Base-by-base conservation (phyloP, 2,888 invertebrate genomes). In the Caenorhabditis sp. region DNA sequence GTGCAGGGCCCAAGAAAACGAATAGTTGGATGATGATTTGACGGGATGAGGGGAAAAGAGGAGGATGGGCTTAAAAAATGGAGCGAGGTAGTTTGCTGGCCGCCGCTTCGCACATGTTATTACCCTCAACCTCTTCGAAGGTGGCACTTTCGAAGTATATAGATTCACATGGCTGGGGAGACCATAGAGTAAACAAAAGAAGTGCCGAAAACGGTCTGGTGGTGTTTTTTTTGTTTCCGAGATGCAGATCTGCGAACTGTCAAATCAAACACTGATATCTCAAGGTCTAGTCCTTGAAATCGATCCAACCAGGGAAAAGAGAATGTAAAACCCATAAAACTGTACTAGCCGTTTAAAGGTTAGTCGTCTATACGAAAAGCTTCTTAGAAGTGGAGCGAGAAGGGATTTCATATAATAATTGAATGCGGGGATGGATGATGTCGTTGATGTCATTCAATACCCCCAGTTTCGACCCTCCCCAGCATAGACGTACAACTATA, bases 121-220 rank as follows among this genome's bases (percentile, higher is more conserved):
- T 68, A 68, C 54, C 68, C 24, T 66, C 38, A 38, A 31, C 28
- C 54, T 68, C 54, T 68, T 68, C 54, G 54, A 68, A 68, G 54
- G 68, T 68, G 68, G 68, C 68, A 68, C 54, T 68, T 68, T 68
- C 35, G 54, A 68, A 68, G 38, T 68, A 68, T 68, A 68, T 68
- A 68, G 68, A 68, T 68, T 68, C 68, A 22, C 68, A 54, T 68
- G 68, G 51, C 31, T 31, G 68, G 8, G 28, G 54, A 24, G 31
- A 28, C n/a, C 47, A 51, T 19, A 54, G 68, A 54, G 68, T 68
- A 68, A 68, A 68, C 68, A 68, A 22, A 54, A 38, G 38, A 66
- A 66, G 12, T 66, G 24, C 54, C 31, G 54, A 35, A 22, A 68
- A 68, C 54, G 24, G 28, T 16, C 51, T 16, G 35, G n/a, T 41